A percentile compares a stretch with the other conserved stretches of the same genome.
Evolutionary conservation across 1,140 invertebrate genomes (phyloP).

Genomic region (Cephus cinctus): DNA sequence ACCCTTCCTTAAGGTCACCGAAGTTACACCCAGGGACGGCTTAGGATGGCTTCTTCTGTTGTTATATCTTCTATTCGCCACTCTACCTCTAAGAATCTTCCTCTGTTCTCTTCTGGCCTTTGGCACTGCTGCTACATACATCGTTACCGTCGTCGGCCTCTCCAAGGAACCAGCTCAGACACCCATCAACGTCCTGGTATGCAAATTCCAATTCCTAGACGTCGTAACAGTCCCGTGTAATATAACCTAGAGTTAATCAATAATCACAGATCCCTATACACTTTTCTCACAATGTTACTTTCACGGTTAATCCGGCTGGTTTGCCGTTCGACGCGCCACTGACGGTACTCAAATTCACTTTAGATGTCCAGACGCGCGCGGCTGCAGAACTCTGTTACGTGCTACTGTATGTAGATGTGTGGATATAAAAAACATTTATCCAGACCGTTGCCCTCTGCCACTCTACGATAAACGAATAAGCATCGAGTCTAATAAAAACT

Average conservation of each 20-base stretch:
- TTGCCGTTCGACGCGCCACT: too few species aligned
- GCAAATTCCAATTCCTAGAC: too few species aligned
- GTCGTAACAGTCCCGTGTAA: too few species aligned
- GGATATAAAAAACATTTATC: too few species aligned
- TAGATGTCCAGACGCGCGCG: too few species aligned
- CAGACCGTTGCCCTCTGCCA: too few species aligned
- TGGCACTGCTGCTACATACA: conserved; percentile 61
- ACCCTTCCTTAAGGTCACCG: conserved; percentile 57
- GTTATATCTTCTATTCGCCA: conserved; percentile 82
- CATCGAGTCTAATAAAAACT: too few species aligned
- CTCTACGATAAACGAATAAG: too few species aligned
- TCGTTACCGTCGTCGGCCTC: conserved; percentile 58
- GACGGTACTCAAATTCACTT: too few species aligned
- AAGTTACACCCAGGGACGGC: conserved; percentile 59
- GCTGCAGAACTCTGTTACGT: too few species aligned
- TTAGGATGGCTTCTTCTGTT: conserved; percentile 80
- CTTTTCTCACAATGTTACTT: conserved; percentile 8
- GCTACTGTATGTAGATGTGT: too few species aligned
- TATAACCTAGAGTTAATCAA: conserved; percentile 23
- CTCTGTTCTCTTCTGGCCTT: conserved; percentile 64
- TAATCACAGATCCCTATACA: neutral
- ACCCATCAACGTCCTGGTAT: conserved; percentile 61
- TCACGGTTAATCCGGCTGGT: conserved; percentile 2
- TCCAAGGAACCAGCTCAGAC: conserved; percentile 42
- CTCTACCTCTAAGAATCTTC: conserved; percentile 71